Evolutionary conservation across 53 echinoderm and acorn worm species (phyloP).

Genomic region (Patiria pectinifera): DNA sequence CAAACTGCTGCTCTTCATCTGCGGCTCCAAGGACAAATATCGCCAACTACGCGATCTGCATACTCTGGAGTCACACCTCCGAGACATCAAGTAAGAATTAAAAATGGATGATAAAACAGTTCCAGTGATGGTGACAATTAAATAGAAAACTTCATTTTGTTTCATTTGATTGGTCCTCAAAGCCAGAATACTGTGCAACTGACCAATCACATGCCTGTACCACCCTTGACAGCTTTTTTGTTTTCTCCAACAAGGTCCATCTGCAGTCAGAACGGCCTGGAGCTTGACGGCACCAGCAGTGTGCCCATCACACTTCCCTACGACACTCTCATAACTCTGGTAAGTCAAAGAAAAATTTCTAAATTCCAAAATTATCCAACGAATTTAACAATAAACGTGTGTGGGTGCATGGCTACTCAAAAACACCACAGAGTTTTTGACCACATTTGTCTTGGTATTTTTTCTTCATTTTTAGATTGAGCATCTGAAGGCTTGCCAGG

Average conservation of each 20-base stretch:
- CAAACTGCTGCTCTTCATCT: conserved; percentile 96
- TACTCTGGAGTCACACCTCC: conserved; percentile 89
- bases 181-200: background rate
- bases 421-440: background rate
- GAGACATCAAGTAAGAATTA: conserved; percentile 85
- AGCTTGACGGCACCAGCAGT: conserved; percentile 74
- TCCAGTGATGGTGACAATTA: too few relatives aligned
- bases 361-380: too few relatives aligned
- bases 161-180: background rate
- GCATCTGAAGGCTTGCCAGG: conserved; percentile 88
- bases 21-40: conserved; percentile 96
- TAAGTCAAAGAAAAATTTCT: conserved; percentile 19
- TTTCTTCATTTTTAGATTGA: conserved; percentile 68
- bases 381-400: background rate
- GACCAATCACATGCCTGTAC: background rate
- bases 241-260: conserved; percentile 63
- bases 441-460: background rate
- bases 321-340: conserved; percentile 97
- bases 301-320: conserved; percentile 89
- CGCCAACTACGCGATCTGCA: conserved; percentile 95
- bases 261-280: conserved; percentile 87
- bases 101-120: too few relatives aligned
- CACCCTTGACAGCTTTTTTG: background rate
- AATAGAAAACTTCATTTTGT: too few relatives aligned
- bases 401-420: background rate